phyloP scores from a whole-genome alignment of 2,113 vertebrate genomes.

The Parus major region DNA sequence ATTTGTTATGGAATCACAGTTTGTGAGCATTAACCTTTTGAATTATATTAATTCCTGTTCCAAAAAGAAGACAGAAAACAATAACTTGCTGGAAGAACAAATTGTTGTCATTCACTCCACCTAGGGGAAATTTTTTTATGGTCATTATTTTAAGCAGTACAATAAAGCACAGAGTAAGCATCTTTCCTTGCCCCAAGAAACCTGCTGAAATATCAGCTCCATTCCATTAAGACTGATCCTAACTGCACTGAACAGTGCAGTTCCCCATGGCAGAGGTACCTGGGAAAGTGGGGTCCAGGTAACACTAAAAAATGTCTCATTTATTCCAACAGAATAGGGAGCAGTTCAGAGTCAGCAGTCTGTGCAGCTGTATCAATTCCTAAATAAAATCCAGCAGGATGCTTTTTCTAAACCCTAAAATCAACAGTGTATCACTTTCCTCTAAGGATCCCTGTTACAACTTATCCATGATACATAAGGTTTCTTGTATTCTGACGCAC shows the following conservation, averaged over 20 bases:
- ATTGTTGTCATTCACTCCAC: not conserved
- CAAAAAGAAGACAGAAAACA: not conserved
- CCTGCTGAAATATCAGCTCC: not conserved
- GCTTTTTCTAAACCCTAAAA: conserved; percentile 8
- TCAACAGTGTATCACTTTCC: not conserved
- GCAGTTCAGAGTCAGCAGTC: not conserved
- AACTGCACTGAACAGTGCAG: not conserved
- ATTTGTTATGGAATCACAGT: not conserved
- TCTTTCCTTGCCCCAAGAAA: not conserved
- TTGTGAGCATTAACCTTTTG: not conserved
- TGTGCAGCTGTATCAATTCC: not conserved
- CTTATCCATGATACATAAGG: not conserved
- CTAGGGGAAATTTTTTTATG: not conserved
- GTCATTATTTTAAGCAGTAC: not conserved
- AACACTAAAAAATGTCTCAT: not conserved
- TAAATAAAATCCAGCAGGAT: not conserved
- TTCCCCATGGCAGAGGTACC: not conserved
- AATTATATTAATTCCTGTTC: not conserved
- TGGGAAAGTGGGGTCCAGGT: not conserved
- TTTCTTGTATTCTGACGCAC: not conserved
- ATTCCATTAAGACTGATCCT: not conserved
- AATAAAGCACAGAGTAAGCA: not conserved
- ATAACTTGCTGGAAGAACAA: not conserved
- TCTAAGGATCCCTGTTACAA: not conserved
- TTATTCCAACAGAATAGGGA: not conserved